Conservation (phyloP, 2,888 invertebrate genomes). For the Dolomedes plantarius region DNA sequence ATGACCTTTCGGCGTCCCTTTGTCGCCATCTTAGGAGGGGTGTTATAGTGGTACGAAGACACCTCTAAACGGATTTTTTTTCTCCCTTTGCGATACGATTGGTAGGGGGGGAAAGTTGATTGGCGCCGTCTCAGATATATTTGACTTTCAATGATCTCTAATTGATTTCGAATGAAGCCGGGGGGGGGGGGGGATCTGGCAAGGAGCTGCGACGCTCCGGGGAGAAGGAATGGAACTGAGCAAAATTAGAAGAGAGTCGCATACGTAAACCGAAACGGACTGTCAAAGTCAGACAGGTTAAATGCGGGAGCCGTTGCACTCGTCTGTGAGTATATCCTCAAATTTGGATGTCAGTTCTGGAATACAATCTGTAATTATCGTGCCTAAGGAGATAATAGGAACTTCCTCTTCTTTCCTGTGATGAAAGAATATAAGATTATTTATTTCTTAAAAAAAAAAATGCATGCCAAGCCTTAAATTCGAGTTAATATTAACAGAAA, state of each 20-base stretch:
- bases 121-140: conserved; percentile 53
- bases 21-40: conserved; percentile 27
- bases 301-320: background rate
- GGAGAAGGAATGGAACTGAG: background rate
- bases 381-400: no score
- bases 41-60: background rate
- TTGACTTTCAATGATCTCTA: conserved; percentile 51
- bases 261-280: background rate
- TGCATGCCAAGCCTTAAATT: no score
- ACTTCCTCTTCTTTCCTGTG: no score
- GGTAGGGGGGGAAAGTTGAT: background rate
- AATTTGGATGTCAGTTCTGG: background rate
- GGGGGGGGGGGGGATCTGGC: no score
- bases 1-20: conserved; percentile 45
- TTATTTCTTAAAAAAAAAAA: no score
- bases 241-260: background rate
- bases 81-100: no score
- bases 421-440: no score
- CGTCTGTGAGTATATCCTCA: background rate
- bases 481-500: no score
- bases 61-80: background rate
- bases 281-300: background rate
- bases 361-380: no score
- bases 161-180: conserved; percentile 41
- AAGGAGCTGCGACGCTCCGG: no score